These are phyloP conservation scores for Idaea biselata DNA, from an alignment of 2,888 invertebrate species.

Conservation along the genomic window DNA sequence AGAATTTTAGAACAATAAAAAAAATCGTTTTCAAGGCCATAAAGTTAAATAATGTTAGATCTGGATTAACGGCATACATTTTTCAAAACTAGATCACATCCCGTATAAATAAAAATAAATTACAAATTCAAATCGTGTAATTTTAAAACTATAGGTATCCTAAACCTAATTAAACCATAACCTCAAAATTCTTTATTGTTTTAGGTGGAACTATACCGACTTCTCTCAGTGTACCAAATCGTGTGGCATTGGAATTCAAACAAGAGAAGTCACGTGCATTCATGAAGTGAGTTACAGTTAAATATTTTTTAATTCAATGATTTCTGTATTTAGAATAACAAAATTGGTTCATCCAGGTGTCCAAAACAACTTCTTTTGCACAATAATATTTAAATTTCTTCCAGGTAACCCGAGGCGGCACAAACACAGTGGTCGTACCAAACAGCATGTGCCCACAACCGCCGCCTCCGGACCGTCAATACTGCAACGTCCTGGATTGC, in stretches of 20 bases:
- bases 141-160: too few species aligned
- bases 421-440: slow-evolving; percentile 95
- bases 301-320: too few species aligned
- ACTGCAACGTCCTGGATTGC: slow-evolving; percentile 96
- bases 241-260: slow-evolving; percentile 96
- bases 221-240: slow-evolving; percentile 94
- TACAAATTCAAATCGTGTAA: too few species aligned
- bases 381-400: background rate
- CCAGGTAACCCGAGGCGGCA: slow-evolving; percentile 90
- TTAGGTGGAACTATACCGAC: slow-evolving; percentile 92
- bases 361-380: background rate
- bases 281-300: slow-evolving; percentile 80
- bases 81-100: too few species aligned
- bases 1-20: too few species aligned
- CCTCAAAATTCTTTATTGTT: slow-evolving; percentile 28
- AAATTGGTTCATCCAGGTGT: too few species aligned
- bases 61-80: too few species aligned
- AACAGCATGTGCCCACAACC: slow-evolving; percentile 96
- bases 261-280: slow-evolving; percentile 93
- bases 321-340: too few species aligned
- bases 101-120: too few species aligned
- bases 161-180: background rate
- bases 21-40: too few species aligned
- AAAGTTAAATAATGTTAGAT: too few species aligned
- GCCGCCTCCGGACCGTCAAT: slow-evolving; percentile 92